phyloP scores from a whole-genome alignment of 2,113 vertebrate genomes.

The Proteles cristata region DNA sequence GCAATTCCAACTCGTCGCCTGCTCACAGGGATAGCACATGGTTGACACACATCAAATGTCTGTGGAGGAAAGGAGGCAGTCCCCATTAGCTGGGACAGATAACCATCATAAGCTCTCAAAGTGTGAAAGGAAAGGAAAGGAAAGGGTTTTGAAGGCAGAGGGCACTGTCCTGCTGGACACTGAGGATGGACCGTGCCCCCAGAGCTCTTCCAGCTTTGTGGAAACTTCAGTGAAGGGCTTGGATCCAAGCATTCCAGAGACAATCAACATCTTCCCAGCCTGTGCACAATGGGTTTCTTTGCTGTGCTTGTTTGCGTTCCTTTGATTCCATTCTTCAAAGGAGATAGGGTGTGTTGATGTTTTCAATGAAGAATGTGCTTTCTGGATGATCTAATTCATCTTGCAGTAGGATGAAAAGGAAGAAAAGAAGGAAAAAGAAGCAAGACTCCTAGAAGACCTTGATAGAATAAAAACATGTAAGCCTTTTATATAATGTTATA shows the following conservation, averaged over 20 bases:
- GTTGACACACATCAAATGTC: background rate
- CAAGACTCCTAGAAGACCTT: no score
- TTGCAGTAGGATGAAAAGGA: background rate
- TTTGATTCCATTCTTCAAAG: conserved; percentile 75
- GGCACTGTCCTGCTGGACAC: background rate
- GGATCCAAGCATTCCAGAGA: background rate
- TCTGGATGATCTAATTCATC: conserved; percentile 42
- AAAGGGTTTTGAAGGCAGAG: background rate
- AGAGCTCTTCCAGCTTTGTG: background rate
- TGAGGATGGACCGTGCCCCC: fast-evolving
- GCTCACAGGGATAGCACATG: background rate
- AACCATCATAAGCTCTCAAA: background rate
- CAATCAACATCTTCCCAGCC: background rate
- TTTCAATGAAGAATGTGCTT: conserved; percentile 69
- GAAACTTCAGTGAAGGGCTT: background rate
- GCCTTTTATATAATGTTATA: background rate
- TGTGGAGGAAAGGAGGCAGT: background rate
- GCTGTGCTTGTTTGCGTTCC: conserved; percentile 67
- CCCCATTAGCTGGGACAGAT: background rate
- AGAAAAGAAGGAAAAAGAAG: background rate
- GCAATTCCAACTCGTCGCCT: background rate
- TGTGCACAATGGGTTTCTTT: background rate
- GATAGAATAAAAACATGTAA: background rate
- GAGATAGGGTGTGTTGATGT: conserved; percentile 58
- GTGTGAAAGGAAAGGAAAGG: background rate